Percentiles rank a stretch among this genome's conserved stretches.
These are phyloP conservation scores for Tauraco hartlaubi DNA, from an alignment of 2,797 vertebrate species.

Conservation along the genomic window DNA sequence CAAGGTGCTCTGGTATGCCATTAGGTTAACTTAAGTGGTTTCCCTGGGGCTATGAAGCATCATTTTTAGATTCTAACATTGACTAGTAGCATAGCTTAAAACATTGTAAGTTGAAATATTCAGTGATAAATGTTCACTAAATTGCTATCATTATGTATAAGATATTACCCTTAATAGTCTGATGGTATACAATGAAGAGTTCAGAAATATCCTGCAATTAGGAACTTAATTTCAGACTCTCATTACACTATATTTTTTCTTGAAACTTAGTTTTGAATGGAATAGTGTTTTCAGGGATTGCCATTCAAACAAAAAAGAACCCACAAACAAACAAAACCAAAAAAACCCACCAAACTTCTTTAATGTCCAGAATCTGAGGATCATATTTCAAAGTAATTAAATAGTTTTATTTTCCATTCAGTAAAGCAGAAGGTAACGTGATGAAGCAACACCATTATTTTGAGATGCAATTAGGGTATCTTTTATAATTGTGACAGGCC, in stretches of 20 bases:
- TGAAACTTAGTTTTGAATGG: slow-evolving; percentile 33
- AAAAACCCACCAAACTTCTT: neutral
- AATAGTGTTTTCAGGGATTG: slow-evolving; percentile 1
- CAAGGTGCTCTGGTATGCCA: neutral
- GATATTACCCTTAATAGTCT: slow-evolving; percentile 21
- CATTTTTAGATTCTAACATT: slow-evolving; percentile 1
- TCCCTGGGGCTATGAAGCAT: neutral
- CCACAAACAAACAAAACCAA: too few relatives aligned
- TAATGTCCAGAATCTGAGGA: neutral
- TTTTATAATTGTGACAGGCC: slow-evolving; percentile 68
- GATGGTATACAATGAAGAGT: slow-evolving; percentile 44
- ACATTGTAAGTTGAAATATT: slow-evolving; percentile 5
- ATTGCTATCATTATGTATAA: slow-evolving; percentile 58
- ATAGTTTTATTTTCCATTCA: slow-evolving; percentile 5
- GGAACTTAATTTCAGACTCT: slow-evolving; percentile 40
- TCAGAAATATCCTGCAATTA: slow-evolving; percentile 61
- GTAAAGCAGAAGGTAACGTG: neutral
- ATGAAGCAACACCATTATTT: slow-evolving; percentile 31
- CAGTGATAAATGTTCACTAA: slow-evolving; percentile 44
- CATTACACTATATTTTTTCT: neutral
- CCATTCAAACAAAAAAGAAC: neutral
- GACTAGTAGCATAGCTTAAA: slow-evolving; percentile 1
- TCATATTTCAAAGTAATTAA: slow-evolving; percentile 33
- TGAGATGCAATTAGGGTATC: slow-evolving; percentile 51
- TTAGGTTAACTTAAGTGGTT: neutral